Evolutionary conservation across 2,888 invertebrate genomes (phyloP), one percentile per base, ranked within the genome.

Genomic region (Leucania comma): DNA sequence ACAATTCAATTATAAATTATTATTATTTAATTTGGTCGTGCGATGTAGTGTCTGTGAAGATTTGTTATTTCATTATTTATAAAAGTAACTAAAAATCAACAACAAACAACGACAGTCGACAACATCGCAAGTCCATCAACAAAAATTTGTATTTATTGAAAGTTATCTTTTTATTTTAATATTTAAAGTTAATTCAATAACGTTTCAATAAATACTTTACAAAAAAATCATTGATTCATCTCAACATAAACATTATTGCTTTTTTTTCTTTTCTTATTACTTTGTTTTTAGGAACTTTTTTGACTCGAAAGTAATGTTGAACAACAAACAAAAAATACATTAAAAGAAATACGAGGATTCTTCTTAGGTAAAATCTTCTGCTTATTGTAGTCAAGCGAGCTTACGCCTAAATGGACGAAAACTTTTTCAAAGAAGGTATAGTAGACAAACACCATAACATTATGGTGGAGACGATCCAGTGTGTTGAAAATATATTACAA

Each of bases 361-460:
- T 74, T 76, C 67, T 8, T 8, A 0, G 10, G 10, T 24, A 10
- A 24, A 46, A 54, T 67, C 80, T 58, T 74, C 67, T 26, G 8
- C n/a, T 4, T 75, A 1, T 26, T 32, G 9, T 14, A 17, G 14
- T 56, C 14, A 75, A 42, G 42, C 9, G 35, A 35, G 35, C 35
- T 6, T 35, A 42, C 38, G 12, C 1, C 12, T 38, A 38, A 6
- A 42, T 42, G 42, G 42, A 42, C 20, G 42, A 17, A 42, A 42
- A 42, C 42, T 42, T 17, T 42, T 42, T 42, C 12, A 10, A 12
- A 35, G 6, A 56, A 24, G 2, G 4, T 1, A 14, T 68, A 53
- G 17, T 46, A 12, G 3, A 12, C 3, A 8, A 24, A n/a, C 20
- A 38, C 29, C 29, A 76, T 48, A 5, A 42, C 3, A 56, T n/a